phyloP scores from a whole-genome alignment of 2,888 invertebrate genomes.

The Deladenus siricidicola region DNA sequence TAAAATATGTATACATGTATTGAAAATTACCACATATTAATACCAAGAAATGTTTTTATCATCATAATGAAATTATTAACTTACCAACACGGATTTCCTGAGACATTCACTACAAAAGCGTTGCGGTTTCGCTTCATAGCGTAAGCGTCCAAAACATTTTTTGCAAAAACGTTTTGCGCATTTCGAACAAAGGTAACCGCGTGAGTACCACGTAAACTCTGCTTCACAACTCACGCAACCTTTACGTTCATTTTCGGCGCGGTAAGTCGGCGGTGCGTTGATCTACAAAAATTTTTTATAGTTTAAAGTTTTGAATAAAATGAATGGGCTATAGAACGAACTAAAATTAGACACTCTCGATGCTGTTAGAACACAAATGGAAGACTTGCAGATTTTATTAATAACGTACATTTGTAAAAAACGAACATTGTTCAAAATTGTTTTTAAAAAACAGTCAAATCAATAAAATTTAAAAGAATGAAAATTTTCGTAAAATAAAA shows the following conservation, averaged over 20 bases:
- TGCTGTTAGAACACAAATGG: no score
- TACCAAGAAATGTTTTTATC: no score
- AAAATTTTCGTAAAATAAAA: no score
- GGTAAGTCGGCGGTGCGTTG: slow-evolving; percentile 1
- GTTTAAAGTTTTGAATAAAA: not conserved
- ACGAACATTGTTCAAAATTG: no score
- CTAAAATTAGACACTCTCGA: no score
- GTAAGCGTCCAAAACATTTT: slow-evolving; percentile 45
- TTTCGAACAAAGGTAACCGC: slow-evolving; percentile 12
- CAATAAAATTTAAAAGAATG: no score
- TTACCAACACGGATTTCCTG: not conserved
- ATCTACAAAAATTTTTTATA: not conserved
- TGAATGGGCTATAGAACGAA: not conserved
- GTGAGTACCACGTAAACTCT: slow-evolving; percentile 39
- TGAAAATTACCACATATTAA: no score
- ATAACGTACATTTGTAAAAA: no score
- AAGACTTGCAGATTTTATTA: no score
- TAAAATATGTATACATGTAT: no score
- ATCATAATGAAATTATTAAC: no score
- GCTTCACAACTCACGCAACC: slow-evolving; percentile 45
- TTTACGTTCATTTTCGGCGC: slow-evolving; percentile 21
- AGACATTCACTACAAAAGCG: slow-evolving; percentile 36
- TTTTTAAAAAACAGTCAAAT: no score
- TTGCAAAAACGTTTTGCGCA: slow-evolving; percentile 45
- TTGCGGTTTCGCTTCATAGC: slow-evolving; percentile 32